Conservation (phyloP, 1,140 invertebrate species). For the Gerris buenoi region DNA sequence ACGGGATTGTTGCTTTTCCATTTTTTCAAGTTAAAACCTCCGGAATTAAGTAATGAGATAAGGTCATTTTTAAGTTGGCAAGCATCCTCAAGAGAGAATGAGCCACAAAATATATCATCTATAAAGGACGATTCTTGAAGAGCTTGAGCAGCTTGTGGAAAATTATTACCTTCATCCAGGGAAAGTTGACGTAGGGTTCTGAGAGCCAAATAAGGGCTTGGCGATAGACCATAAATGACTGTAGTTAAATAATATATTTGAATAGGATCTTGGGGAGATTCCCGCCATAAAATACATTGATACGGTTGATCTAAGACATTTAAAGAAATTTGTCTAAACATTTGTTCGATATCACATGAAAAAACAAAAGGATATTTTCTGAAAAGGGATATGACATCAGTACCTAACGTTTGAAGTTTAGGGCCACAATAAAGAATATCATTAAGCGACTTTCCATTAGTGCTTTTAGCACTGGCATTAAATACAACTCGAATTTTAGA, state of each 20-base stretch:
- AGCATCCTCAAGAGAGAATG: conserved; percentile 16
- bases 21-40: conserved; percentile 19
- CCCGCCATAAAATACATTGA: conserved; percentile 25
- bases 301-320: conserved; percentile 19
- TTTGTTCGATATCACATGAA: conserved; percentile 26
- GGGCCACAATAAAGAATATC: conserved; percentile 26
- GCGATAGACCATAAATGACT: conserved; percentile 28
- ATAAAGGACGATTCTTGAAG: conserved; percentile 30
- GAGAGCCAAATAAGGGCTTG: conserved; percentile 26
- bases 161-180: conserved; percentile 19
- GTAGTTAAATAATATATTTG: conserved; percentile 24
- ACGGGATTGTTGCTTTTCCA: conserved; percentile 8
- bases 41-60: conserved; percentile 10
- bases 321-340: conserved; percentile 17
- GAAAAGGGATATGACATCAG: conserved; percentile 27
- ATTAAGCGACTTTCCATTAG: conserved; percentile 24
- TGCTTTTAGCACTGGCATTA: conserved; percentile 27
- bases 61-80: conserved; percentile 14
- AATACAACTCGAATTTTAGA: conserved; percentile 29
- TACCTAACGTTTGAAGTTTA: conserved; percentile 28
- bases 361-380: conserved; percentile 22
- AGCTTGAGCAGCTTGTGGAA: conserved; percentile 21
- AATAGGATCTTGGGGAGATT: conserved; percentile 8
- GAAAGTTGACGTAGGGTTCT: conserved; percentile 25
- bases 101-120: conserved; percentile 31